Base-by-base conservation (phyloP, 2,888 invertebrate species). In the Vannuccia rotundouncinata region DNA sequence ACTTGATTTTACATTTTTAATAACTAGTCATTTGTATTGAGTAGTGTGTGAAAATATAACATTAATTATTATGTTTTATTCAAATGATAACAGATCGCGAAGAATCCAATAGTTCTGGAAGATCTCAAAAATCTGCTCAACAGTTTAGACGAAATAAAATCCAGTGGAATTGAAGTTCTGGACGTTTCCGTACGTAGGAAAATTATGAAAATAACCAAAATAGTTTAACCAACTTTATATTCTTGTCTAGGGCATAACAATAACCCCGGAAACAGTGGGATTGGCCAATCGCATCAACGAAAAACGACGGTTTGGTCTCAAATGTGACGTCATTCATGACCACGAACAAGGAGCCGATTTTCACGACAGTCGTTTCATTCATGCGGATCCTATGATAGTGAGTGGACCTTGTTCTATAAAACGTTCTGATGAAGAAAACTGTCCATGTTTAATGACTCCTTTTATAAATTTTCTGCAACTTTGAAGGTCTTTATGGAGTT, bases 401-500 rank as follows among this genome's bases (percentile, higher is more conserved):
- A 13, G 75, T 74, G 2, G 27, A 25, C 17, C 17, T 17, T 59
- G 59, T 59, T n/a, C n/a, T n/a, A n/a, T n/a, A n/a, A n/a, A n/a
- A n/a, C n/a, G n/a, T n/a, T n/a, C n/a, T n/a, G n/a, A n/a, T n/a
- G n/a, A n/a, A n/a, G n/a, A n/a, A n/a, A n/a, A n/a, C n/a, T n/a
- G n/a, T n/a, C n/a, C n/a, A n/a, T n/a, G n/a, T n/a, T n/a, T n/a
- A n/a, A n/a, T n/a, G n/a, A n/a, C n/a, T n/a, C n/a, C n/a, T n/a
- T n/a, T n/a, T n/a, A n/a, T n/a, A n/a, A n/a, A n/a, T n/a, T n/a
- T n/a, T n/a, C n/a, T n/a, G n/a, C 29, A 5, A 73, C 22, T 25
- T 22, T 73, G 2, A 0, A 79, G 76, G 82, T 86, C 29, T 80
- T 86, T 10, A 83, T 85, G 45, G 86, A 86, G 79, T 86, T 84